Conservation (phyloP, 2,113 vertebrate genomes). For the Nothocercus julius region DNA sequence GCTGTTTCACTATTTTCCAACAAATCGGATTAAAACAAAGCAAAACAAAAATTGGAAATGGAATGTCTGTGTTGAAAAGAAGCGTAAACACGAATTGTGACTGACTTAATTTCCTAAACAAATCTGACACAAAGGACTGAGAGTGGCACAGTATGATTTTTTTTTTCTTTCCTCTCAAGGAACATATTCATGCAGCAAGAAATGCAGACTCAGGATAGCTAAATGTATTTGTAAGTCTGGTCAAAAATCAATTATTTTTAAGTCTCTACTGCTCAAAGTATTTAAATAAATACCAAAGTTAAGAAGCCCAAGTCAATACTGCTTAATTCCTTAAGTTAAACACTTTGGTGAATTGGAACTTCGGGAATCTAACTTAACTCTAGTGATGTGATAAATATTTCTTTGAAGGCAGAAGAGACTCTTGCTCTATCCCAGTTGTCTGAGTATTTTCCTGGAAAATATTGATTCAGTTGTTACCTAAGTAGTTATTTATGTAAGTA, state of each 20-base stretch:
- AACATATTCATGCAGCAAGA: background rate
- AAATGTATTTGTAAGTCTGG: background rate
- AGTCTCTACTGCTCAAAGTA: background rate
- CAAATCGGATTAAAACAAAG: background rate
- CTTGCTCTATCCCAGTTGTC: background rate
- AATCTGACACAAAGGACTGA: background rate
- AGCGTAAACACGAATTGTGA: accelerated
- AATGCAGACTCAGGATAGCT: accelerated
- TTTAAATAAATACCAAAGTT: background rate
- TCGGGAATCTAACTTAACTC: background rate
- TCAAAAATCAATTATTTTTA: background rate
- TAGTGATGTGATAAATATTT: background rate
- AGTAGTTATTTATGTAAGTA: background rate
- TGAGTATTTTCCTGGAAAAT: background rate
- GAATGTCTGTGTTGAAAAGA: background rate
- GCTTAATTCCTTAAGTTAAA: background rate
- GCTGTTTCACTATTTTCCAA: background rate
- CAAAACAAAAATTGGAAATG: background rate
- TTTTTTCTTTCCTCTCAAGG: background rate
- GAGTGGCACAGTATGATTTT: background rate
- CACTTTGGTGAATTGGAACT: background rate
- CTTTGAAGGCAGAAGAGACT: background rate
- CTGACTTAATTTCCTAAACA: background rate
- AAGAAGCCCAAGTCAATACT: background rate
- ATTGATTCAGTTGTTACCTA: background rate